Conservation (phyloP, 2,113 vertebrate genomes). For the Lanius collurio region DNA sequence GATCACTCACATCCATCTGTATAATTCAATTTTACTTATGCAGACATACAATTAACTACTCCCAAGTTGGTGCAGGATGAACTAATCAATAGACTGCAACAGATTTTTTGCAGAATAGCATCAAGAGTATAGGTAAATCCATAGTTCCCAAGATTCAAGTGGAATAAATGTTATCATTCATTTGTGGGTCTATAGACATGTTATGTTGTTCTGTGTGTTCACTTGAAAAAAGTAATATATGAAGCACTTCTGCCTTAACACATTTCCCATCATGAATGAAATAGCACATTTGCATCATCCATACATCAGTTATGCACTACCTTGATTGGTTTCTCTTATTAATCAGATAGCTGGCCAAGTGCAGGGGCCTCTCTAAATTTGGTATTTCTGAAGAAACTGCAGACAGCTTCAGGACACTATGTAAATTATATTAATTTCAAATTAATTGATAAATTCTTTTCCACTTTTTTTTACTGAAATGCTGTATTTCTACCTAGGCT, state of each 20-base stretch:
- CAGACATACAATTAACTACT: neutral
- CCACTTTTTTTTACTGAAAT: neutral
- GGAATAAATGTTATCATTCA: neutral
- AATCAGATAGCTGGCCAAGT: neutral
- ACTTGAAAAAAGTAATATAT: neutral
- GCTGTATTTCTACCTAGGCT: neutral
- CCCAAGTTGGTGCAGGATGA: neutral
- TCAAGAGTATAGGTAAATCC: neutral
- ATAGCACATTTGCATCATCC: neutral
- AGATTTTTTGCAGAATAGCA: neutral
- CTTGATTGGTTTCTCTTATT: neutral
- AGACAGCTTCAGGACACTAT: neutral
- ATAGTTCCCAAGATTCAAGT: neutral
- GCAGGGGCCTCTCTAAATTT: neutral
- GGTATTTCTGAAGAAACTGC: neutral
- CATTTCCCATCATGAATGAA: neutral
- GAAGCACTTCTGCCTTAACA: neutral
- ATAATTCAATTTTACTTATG: neutral
- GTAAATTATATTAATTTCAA: neutral
- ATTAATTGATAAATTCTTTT: neutral
- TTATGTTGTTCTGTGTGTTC: neutral
- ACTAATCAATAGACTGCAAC: neutral
- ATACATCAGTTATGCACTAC: neutral
- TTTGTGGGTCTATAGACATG: neutral
- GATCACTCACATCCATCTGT: neutral